A percentile compares a stretch with the other conserved stretches of the same genome.
Conservation (phyloP, 1,140 invertebrate genomes). For the Holcopasites calliopsidis region DNA sequence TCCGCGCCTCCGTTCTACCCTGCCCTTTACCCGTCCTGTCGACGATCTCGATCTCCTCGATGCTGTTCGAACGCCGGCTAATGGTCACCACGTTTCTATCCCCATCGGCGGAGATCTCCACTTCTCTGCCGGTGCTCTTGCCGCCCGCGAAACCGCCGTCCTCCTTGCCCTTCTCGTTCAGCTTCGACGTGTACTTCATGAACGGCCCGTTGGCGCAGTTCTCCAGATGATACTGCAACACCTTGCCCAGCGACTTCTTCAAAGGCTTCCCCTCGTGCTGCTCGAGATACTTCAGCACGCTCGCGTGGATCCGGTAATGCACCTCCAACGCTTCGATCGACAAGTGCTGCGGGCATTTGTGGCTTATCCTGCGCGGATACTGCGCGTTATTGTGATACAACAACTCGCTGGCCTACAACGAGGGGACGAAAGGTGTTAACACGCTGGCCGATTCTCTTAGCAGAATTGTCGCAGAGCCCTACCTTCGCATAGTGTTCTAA, state of each 20-base stretch:
- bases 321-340: conserved; percentile 95
- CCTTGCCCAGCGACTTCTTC: conserved; percentile 72
- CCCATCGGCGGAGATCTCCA: conserved; percentile 22
- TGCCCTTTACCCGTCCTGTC: conserved; percentile 54
- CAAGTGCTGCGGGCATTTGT: conserved; percentile 89
- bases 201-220: conserved; percentile 76
- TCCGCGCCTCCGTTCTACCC: conserved; percentile 51
- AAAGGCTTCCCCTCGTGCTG: conserved; percentile 81
- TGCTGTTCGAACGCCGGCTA: conserved; percentile 60
- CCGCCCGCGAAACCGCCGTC: conserved; percentile 40
- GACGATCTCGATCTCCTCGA: conserved; percentile 66
- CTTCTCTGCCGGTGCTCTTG: conserved; percentile 42
- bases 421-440: no score
- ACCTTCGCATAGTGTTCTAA: conserved; percentile 89
- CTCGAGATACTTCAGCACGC: conserved; percentile 91
- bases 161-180: conserved; percentile 65
- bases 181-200: conserved; percentile 75
- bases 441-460: no score
- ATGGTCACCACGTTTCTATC: conserved; percentile 45
- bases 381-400: conserved; percentile 89
- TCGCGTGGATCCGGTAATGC: conserved; percentile 90
- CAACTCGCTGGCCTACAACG: conserved; percentile 84
- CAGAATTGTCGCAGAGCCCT: no score
- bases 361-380: conserved; percentile 93
- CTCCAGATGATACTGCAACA: conserved; percentile 73